Conservation (phyloP, 1,140 invertebrate genomes). For the Cataglyphis hispanica region DNA sequence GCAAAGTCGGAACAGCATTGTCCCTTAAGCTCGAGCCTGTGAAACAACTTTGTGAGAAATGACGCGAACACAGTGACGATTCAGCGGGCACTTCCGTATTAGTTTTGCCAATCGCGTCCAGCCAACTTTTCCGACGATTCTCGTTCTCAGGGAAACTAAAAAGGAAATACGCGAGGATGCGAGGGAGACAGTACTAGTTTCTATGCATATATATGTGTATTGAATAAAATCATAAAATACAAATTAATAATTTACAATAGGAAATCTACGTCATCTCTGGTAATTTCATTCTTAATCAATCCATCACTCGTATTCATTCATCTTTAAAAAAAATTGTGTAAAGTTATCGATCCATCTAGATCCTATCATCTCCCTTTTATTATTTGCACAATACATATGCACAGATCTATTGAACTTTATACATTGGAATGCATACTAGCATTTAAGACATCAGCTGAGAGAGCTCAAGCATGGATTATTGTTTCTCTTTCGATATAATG, state of each 20-base stretch:
- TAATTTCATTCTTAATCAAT: not conserved
- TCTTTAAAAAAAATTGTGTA: not conserved
- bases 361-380: not conserved
- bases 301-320: not conserved
- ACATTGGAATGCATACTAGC: no score
- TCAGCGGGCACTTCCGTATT: not conserved
- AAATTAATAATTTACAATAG: not conserved
- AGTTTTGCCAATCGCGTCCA: not conserved
- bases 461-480: no score
- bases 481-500: no score
- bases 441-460: no score
- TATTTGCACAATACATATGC: not conserved
- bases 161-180: not conserved
- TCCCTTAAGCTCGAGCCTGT: not conserved
- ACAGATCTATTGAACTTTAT: not conserved
- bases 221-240: not conserved
- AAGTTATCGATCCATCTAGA: not conserved
- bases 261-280: not conserved
- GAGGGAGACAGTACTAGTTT: not conserved
- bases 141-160: not conserved
- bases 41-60: slow-evolving; percentile 27
- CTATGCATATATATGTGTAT: no score
- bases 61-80: not conserved
- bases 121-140: not conserved
- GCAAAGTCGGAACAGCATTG: not conserved